These are phyloP conservation scores for Trachymyrmex septentrionalis DNA, from an alignment of 1,140 invertebrate genomes.

Conservation along the genomic window DNA sequence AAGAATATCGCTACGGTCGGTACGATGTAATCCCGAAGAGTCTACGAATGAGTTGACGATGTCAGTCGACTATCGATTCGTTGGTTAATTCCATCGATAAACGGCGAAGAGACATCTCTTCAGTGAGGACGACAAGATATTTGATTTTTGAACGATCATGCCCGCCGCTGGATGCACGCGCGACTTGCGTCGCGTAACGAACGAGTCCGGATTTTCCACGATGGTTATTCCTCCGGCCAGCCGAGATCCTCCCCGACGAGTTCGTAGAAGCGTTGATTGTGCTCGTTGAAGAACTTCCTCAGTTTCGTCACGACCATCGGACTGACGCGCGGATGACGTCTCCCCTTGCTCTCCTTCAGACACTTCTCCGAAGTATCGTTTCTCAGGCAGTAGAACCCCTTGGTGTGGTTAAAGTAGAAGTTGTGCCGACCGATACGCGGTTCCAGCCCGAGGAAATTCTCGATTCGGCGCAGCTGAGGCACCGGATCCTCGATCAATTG, in stretches of 20 bases:
- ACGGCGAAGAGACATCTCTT: neutral
- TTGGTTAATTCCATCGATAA: neutral
- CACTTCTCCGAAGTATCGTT: constrained; percentile 96
- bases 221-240: constrained; percentile 92
- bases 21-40: neutral
- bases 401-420: constrained; percentile 99
- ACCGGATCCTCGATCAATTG: constrained; percentile 97
- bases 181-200: constrained; percentile 24
- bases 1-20: constrained; percentile 37
- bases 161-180: constrained; percentile 27
- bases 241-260: constrained; percentile 96
- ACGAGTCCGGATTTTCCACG: constrained; percentile 52
- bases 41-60: constrained; percentile 4
- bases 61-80: neutral
- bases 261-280: constrained; percentile 98
- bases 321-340: constrained; percentile 96
- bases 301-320: constrained; percentile 94
- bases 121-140: neutral
- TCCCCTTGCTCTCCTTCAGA: constrained; percentile 97
- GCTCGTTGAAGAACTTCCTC: constrained; percentile 96
- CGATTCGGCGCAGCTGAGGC: constrained; percentile 94
- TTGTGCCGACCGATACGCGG: constrained; percentile 93
- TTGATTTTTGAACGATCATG: constrained; percentile 10
- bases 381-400: constrained; percentile 98
- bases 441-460: constrained; percentile 95